Evolutionary conservation across 2,113 vertebrate species (phyloP).

Genomic region (Rhadina sibilatrix): DNA sequence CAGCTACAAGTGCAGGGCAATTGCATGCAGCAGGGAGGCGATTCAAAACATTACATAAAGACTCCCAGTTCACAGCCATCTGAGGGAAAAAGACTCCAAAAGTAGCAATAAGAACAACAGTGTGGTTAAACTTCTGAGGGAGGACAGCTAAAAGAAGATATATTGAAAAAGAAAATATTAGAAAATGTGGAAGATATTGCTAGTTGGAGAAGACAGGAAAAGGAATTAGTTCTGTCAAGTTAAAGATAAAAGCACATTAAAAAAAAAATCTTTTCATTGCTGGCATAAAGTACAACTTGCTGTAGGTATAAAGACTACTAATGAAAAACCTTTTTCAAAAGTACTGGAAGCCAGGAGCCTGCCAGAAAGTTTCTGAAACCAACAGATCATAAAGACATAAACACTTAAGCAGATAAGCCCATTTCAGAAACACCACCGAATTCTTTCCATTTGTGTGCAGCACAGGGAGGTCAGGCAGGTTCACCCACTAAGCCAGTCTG

Average conservation of each 20-base stretch:
- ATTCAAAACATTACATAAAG: not conserved
- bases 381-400: not conserved
- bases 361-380: not conserved
- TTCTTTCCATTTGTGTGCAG: conserved; percentile 38
- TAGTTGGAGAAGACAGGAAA: not conserved
- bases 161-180: not conserved
- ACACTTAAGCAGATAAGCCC: not conserved
- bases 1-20: not conserved
- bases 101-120: not conserved
- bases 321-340: not conserved
- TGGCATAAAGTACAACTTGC: not conserved
- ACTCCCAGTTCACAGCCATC: not conserved
- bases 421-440: not conserved
- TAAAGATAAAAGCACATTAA: not conserved
- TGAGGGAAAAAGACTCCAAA: not conserved
- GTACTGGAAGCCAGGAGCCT: not conserved
- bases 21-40: not conserved
- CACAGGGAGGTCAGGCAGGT: not conserved
- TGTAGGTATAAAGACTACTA: not conserved
- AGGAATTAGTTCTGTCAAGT: not conserved
- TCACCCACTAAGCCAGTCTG: not conserved
- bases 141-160: not conserved
- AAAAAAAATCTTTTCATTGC: not conserved
- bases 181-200: not conserved
- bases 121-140: not conserved